Evolutionary conservation across 2,113 vertebrate genomes (phyloP), one percentile per base, ranked within the genome.

Genomic region (Proterorhinus semilunaris): DNA sequence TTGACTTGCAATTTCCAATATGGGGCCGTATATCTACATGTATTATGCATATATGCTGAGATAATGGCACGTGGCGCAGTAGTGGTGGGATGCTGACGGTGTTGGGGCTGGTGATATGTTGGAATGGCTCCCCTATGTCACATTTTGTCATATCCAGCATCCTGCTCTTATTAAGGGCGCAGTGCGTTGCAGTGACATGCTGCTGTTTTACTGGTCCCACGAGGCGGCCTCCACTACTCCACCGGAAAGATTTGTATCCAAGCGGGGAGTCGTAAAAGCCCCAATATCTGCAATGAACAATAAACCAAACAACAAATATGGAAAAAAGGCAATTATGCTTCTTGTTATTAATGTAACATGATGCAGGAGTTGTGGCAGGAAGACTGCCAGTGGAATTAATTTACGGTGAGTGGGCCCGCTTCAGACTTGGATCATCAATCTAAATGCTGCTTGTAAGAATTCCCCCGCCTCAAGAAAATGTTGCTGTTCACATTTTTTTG

Each of bases 31-130:
- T 87, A 90, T 87, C 85, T 86, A 83, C 84, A 90, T 89, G 83
- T 87, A 86, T 89, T 86, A 89, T 90, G 85, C 84, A 90, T 87
- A 90, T 87, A 58, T 15, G 55, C 44, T 58, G 67, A 83, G 78
- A 88, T 90, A 88, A 89, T 85, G 84, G 76, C 77, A 74, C 70
- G 80, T 82, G 67, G 79, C 73, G 82, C 27, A 36, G 27, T 78
- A 68, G 78, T 66, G 55, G 71, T 70, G 65, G 66, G 78, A 72
- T 67, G 72, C 83, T 82, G 75, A 83, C 85, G 79, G 68, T 86
- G 85, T 87, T 89, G 74, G 27, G 52, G 53, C 53, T 79, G 82
- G 77, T 16, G 62, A 85, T 84, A 82, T 83, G 80, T 69, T 68
- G 79, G 81, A 88, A 87, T 86, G 75, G 88, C 72, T 87, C 88